phyloP scores from a whole-genome alignment of 2,888 invertebrate species.

The Azorinus chamasolen region DNA sequence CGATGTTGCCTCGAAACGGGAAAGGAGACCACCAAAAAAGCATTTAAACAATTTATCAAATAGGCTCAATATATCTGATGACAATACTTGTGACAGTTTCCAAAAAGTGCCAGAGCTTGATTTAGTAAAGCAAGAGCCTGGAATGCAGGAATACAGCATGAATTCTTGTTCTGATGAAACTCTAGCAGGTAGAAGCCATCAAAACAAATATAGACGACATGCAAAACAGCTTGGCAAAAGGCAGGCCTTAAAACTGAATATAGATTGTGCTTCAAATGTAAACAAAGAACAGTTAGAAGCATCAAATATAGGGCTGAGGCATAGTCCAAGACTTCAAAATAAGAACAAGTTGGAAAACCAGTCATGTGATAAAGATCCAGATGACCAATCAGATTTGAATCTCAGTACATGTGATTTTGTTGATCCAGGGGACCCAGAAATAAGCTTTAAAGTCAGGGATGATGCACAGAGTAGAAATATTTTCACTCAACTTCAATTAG shows the following conservation, averaged over 20 bases:
- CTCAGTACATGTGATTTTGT: conserved; percentile 16
- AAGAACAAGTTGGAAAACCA: conserved; percentile 23
- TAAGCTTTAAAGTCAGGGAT: conserved; percentile 41
- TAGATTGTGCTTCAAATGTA: conserved; percentile 39
- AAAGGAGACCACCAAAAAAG: conserved; percentile 20
- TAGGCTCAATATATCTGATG: conserved; percentile 22
- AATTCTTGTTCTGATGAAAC: no score
- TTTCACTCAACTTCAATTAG: conserved; percentile 56
- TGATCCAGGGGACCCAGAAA: conserved; percentile 50
- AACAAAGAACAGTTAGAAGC: conserved; percentile 10
- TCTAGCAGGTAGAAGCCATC: no score
- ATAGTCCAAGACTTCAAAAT: conserved; percentile 66
- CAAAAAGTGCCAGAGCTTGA: no score
- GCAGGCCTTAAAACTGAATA: conserved; percentile 26
- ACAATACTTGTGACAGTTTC: conserved; percentile 8
- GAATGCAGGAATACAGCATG: no score
- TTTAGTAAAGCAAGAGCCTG: no score
- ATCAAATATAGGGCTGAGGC: conserved; percentile 33
- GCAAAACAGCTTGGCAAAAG: no score
- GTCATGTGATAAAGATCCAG: background rate
- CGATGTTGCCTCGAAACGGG: conserved; percentile 1
- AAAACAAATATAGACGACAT: no score
- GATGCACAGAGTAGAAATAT: conserved; percentile 46
- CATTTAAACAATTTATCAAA: conserved; percentile 28
- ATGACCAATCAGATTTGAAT: conserved; percentile 21